phyloP scores from a whole-genome alignment of 2,888 invertebrate genomes.

The Endotricha flammealis region DNA sequence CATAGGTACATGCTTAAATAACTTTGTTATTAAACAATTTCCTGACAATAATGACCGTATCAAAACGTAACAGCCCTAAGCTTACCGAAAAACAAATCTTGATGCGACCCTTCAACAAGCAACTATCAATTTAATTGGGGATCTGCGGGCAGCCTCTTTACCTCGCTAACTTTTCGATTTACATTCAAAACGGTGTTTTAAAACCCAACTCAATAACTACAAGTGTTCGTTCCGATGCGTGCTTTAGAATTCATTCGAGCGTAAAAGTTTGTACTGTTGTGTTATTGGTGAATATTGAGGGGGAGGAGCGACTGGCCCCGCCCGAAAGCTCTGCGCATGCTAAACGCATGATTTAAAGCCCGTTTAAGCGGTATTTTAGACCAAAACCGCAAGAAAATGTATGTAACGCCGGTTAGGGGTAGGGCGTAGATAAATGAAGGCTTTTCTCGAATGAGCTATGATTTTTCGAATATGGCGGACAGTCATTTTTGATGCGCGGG shows the following conservation, averaged over 20 bases:
- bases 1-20: no score
- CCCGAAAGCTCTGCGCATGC: constrained; percentile 64
- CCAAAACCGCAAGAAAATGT: constrained; percentile 76
- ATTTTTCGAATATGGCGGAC: constrained; percentile 64
- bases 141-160: constrained; percentile 65
- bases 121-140: constrained; percentile 75
- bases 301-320: constrained; percentile 50
- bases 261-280: constrained; percentile 44
- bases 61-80: no score
- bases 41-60: no score
- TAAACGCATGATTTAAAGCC: constrained; percentile 67
- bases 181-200: constrained; percentile 77
- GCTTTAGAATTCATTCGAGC: constrained; percentile 59
- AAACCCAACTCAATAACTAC: constrained; percentile 73
- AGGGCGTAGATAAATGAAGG: constrained; percentile 73
- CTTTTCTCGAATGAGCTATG: constrained; percentile 67
- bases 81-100: background rate
- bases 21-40: no score
- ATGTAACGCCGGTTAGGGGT: constrained; percentile 67
- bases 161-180: constrained; percentile 76
- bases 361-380: constrained; percentile 77
- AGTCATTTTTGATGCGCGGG: constrained; percentile 61
- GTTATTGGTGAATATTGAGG: constrained; percentile 41
- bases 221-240: constrained; percentile 56
- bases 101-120: constrained; percentile 35